These are phyloP conservation scores for Barnardius zonarius DNA, from an alignment of 2,113 vertebrate species.

Conservation along the genomic window DNA sequence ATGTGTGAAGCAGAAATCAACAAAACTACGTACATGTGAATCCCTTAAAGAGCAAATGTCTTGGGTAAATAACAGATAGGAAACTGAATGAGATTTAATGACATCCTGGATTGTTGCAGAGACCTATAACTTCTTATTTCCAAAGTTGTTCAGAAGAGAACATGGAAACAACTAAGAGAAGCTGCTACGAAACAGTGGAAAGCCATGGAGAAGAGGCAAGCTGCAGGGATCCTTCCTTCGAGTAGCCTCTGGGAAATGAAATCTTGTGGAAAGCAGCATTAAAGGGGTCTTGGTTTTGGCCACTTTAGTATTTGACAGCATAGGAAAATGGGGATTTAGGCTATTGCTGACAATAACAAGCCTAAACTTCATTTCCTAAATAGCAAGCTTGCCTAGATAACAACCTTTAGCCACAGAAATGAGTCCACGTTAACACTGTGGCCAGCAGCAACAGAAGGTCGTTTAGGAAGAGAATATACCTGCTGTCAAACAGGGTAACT, in stretches of 20 bases:
- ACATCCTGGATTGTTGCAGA: neutral
- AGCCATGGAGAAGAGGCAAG: neutral
- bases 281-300: neutral
- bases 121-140: neutral
- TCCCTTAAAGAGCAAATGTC: neutral
- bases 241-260: neutral
- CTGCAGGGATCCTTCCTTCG: rapidly evolving
- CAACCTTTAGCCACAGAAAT: neutral
- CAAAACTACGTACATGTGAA: neutral
- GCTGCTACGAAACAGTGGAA: neutral
- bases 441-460: neutral
- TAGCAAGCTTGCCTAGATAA: neutral
- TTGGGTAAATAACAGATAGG: neutral
- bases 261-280: neutral
- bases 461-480: neutral
- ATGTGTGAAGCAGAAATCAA: neutral
- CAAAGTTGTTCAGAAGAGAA: neutral
- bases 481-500: neutral
- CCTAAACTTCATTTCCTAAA: neutral
- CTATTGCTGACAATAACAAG: neutral
- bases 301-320: neutral
- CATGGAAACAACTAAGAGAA: neutral
- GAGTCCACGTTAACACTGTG: neutral
- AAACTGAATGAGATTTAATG: neutral
- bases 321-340: neutral